Evolutionary conservation across 2,888 invertebrate species (phyloP), one percentile per base, ranked within the genome.

Genomic region (Habroteleia sp.): DNA sequence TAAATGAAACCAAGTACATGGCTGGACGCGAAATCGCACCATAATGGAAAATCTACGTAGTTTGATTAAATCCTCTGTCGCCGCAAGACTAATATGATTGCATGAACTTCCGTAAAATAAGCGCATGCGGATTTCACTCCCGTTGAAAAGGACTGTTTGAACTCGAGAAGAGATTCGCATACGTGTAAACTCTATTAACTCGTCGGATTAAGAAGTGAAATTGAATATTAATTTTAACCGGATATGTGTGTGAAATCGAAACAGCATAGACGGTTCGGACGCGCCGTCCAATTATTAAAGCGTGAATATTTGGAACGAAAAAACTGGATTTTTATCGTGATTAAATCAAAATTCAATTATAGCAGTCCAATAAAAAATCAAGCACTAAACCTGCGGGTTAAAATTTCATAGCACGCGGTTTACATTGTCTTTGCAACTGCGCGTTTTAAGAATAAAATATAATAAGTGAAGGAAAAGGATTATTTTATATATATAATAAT

Each of bases 11-110:
- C 80, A 83, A 80, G 79, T 79, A 76, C 80, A 80, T 72, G 71
- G 77, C 66, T 52, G 78, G 77, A 79, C 78, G 78, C 77, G 75
- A 81, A 83, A 80, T 82, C 82, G 79, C 74, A 68, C 74, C 78
- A 83, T 84, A 83, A 84, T 83, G 80, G 84, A 83, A 84, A 85
- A 85, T 84, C 81, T 74, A 77, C 77, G 54, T 80, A 84, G 82
- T 84, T 84, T 83, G 81, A 84, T 85, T 85, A 83, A 84, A 82
- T 77, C 77, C 58, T 54, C 72, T 63, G 68, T 74, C 63, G 23
- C 60, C 68, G 69, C 60, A 60, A 66, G 68, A 69, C 56, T 71
- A 66, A 56, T 60, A 25, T 50, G 74, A 69, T 74, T 63, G 74
- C 58, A 62, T 44, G 63, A 66, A 75, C 71, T 75, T 71, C 54